These are phyloP conservation scores for Druceiella hillmani DNA, from an alignment of 2,888 invertebrate species.

Conservation along the genomic window DNA sequence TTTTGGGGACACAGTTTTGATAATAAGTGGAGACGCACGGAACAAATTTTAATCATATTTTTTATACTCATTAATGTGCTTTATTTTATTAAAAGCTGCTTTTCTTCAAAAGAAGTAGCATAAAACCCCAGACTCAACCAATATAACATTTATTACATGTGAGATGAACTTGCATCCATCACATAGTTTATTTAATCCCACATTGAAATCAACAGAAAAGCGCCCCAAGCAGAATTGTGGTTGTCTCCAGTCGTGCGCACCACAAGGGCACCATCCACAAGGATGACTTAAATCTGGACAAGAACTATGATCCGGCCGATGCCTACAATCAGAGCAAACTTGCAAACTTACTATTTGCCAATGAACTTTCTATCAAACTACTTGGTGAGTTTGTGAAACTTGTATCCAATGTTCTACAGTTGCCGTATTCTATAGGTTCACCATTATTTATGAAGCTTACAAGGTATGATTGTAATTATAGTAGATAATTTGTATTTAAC, in stretches of 20 bases:
- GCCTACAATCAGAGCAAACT: constrained; percentile 80
- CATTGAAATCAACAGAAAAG: no score
- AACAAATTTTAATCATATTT: no score
- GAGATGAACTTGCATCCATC: no score
- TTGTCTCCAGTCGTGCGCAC: constrained; percentile 68
- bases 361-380: constrained; percentile 58
- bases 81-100: no score
- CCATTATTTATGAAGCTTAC: not conserved
- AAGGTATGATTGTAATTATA: constrained; percentile 7
- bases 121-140: no score
- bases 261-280: constrained; percentile 59
- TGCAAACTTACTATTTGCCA: constrained; percentile 70
- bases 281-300: constrained; percentile 63
- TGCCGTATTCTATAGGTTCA: not conserved
- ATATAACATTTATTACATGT: no score
- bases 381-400: constrained; percentile 43
- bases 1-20: no score
- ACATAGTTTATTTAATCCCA: no score
- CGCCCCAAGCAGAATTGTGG: constrained; percentile 69
- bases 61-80: no score
- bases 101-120: no score
- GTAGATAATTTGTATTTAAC: constrained; percentile 1
- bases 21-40: no score
- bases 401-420: not conserved
- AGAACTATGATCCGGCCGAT: constrained; percentile 53